These are phyloP conservation scores for Phacellophora camtschatica DNA, from an alignment of 30 jellyfish, hydroid and myxozoan genomes.

Conservation along the genomic window DNA sequence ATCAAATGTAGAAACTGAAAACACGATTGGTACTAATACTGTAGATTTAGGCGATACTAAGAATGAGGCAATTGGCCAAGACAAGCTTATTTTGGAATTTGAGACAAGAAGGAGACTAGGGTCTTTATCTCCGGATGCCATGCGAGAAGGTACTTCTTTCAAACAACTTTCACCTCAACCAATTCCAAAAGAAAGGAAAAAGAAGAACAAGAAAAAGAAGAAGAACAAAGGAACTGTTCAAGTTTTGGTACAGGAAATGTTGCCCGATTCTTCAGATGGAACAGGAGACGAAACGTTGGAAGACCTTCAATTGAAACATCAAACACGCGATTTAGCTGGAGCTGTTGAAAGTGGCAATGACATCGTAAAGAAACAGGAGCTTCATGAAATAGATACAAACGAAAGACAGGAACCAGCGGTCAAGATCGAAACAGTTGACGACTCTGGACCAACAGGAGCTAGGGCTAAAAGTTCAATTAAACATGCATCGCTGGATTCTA, in stretches of 20 bases:
- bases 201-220: slow-evolving; percentile 83
- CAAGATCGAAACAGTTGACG: slow-evolving; percentile 4
- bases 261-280: slow-evolving; percentile 1
- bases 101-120: not conserved
- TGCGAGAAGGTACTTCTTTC: slow-evolving; percentile 15
- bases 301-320: not conserved
- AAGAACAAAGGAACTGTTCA: slow-evolving; percentile 39
- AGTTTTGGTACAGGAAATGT: slow-evolving; percentile 36
- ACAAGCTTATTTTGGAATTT: not conserved
- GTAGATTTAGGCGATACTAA: not conserved
- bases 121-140: not conserved
- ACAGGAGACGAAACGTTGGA: not conserved
- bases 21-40: not conserved
- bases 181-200: slow-evolving; percentile 83
- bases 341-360: not conserved
- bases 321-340: not conserved
- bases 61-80: no score
- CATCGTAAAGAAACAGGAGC: not conserved
- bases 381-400: not conserved
- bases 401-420: not conserved
- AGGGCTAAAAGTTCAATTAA: not conserved
- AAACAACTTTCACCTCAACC: slow-evolving; percentile 41
- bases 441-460: not conserved
- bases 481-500: not conserved
- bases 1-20: not conserved